Base-by-base conservation (phyloP, 1,140 invertebrate genomes). In the Brevipalpus yothersi region DNA sequence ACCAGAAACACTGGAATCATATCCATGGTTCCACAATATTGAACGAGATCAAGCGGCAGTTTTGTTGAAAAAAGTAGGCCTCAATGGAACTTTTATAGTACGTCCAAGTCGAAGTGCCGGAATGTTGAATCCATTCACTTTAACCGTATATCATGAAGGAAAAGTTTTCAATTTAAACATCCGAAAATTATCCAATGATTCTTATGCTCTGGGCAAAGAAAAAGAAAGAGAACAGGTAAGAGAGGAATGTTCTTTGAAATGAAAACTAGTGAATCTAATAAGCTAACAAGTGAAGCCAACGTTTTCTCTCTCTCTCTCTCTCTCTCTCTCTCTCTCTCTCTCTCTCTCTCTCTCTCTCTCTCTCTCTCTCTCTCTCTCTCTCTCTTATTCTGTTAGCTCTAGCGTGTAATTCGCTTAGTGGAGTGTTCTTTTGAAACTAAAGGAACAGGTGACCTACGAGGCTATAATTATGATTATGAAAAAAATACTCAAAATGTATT, bases 141-240 rank as follows among this genome's bases (percentile, higher is more conserved):
- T 69, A 11, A 66, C 63, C 21, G 53, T 69, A 4, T 61, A 62
- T 23, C 61, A 66, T 58, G 59, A 63, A 31, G 58, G 58, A 4
- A 61, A 58, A 49, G 56, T 68, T 41, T 69, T 65, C 58, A 65
- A 69, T 62, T 42, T 69, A 4, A 68, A 68, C 55, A 64, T 69
- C 31, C 59, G 68, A 4, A 51, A 60, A 53, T 56, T 64, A 60
- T 12, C 55, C 8, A 66, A 69, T 59, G 58, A 58, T 13, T 62
- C 49, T 19, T 68, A 61, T 60, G 67, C 68, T 31, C 61, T 69
- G n/a, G 68, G 68, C 17, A 65, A 58, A 55, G 67, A 67, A 58
- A 69, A 69, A 55, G 41, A 57, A 10, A 66, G 61, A 63, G 68
- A 69, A 62, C 65, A 67, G 41, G 56, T 57, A 43, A 42, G 41